Evolutionary conservation across 2,888 invertebrate genomes (phyloP).

Genomic region (Psylliodes chrysocephalus): DNA sequence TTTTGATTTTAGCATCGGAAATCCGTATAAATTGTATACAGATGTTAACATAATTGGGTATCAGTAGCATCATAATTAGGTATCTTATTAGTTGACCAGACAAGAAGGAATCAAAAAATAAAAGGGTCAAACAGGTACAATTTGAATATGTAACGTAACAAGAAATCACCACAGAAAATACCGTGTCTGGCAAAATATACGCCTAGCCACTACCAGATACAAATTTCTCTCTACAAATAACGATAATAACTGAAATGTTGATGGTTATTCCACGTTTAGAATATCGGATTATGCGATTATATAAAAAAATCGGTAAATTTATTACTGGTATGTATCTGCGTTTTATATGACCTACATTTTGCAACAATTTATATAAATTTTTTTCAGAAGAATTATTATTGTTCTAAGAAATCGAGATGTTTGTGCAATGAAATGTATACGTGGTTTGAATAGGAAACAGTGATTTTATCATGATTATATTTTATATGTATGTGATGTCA

Average conservation of each 20-base stretch:
- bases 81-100: too few species aligned
- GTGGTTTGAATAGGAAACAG: background rate
- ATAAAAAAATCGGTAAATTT: constrained; percentile 3
- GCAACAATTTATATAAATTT: constrained; percentile 8
- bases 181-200: too few species aligned
- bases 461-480: too few species aligned
- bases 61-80: too few species aligned
- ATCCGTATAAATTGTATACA: too few species aligned
- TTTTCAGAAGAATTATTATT: constrained; percentile 1
- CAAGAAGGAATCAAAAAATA: too few species aligned
- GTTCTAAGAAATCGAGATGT: constrained; percentile 6
- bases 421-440: constrained; percentile 6
- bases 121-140: too few species aligned
- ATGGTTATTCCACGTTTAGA: background rate
- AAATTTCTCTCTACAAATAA: background rate
- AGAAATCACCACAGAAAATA: too few species aligned
- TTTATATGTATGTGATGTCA: too few species aligned
- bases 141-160: too few species aligned
- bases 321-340: background rate
- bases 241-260: background rate
- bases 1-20: too few species aligned
- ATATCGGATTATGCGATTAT: background rate
- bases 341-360: constrained; percentile 3
- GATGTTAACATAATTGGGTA: too few species aligned
- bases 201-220: background rate